Base-by-base conservation (phyloP, 2,797 vertebrate genomes). In the Lerista edwardsae region DNA sequence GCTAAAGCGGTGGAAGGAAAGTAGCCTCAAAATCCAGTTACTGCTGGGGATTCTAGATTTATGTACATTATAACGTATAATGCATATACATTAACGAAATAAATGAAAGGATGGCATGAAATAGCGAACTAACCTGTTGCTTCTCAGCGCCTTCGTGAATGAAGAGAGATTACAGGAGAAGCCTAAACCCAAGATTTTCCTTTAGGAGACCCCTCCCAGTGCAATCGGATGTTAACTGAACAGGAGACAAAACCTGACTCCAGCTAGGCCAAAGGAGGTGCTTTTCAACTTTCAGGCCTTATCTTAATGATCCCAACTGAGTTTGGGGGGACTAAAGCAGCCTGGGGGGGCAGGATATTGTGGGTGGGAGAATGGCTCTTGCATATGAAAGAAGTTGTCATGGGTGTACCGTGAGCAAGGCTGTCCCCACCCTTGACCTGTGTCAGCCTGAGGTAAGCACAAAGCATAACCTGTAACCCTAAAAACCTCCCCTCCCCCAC, bases 271-370 rank as follows among this genome's bases (percentile, higher is more conserved):
- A n/a, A 25, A 6, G n/a, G 34, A 15, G 31, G 25, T 34, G 41
- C 4, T 15, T 36, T 25, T 87, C 39, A 61, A 55, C 34, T 69
- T 55, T 87, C 65, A 6, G 80, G 69, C 68, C 39, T 92, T 88
- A 89, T 88, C 84, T 86, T 68, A 74, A 67, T 61, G 69, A 34
- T 59, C 17, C 55, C 59, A 25, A 68, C 9, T 73, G 31, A 15
- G 1, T 86, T 77, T 84, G 5, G 0, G 21, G n/a, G 41, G 17
- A 59, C 80, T 41, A 3, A 31, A 71, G 82, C n/a, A n/a, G n/a
- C n/a, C n/a, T n/a, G n/a, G 4, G 14, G n/a, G 9, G 14, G 44
- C 27, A 17, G 41, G 25, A 29, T 15, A 11, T 6, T 3, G 4
- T 1, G 7, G 0, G 21, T 0, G 47, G 44, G 19, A 61, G 57